A percentile compares a stretch with the other conserved stretches of the same genome.
phyloP scores from a whole-genome alignment of 2,113 vertebrate species.

The Dromas ardeola region DNA sequence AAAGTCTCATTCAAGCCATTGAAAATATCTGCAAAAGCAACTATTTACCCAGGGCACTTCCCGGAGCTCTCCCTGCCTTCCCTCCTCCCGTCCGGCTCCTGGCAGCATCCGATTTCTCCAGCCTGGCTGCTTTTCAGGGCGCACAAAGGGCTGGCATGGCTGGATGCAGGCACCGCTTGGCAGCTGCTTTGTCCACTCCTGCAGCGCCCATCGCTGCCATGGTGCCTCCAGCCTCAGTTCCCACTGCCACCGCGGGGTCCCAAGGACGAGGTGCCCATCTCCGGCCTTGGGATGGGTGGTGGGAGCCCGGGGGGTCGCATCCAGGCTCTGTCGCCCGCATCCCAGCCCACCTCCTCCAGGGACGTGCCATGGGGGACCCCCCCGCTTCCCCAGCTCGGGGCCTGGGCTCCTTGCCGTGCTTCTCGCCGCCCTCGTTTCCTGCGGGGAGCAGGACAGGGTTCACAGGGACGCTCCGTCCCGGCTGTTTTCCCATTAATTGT shows the following conservation, averaged over 20 bases:
- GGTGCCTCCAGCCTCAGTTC: background rate
- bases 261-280: background rate
- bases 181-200: background rate
- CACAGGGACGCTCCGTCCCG: background rate
- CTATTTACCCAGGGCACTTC: constrained; percentile 45
- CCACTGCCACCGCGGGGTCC: rapidly evolving
- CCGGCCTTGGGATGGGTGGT: background rate
- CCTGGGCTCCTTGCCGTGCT: background rate
- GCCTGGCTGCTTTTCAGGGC: background rate
- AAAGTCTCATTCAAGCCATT: background rate
- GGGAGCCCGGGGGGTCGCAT: rapidly evolving
- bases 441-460: background rate
- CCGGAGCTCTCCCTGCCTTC: background rate
- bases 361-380: background rate
- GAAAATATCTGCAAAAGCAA: constrained; percentile 10
- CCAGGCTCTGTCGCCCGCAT: background rate
- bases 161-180: background rate
- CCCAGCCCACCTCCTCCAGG: background rate
- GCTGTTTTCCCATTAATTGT: constrained; percentile 24
- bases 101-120: background rate
- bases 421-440: background rate
- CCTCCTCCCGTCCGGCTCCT: background rate
- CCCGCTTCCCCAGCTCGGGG: rapidly evolving
- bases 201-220: background rate
- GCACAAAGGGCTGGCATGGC: background rate